These are phyloP conservation scores for Sphaeridia pumilis DNA, from an alignment of 2,888 invertebrate species.

Conservation along the genomic window DNA sequence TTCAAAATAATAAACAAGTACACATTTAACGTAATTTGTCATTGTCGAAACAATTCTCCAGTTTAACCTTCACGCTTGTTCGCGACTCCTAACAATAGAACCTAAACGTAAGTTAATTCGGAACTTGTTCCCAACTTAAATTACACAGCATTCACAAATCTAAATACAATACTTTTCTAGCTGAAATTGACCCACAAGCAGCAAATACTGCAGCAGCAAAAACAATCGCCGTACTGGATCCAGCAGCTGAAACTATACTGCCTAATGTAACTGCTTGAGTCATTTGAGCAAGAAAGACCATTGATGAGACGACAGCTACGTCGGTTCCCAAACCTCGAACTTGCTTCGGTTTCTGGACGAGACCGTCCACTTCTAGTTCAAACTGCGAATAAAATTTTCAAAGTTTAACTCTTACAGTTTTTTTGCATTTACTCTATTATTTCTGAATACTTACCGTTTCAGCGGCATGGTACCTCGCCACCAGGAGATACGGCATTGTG, in stretches of 20 bases:
- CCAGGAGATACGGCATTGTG: conserved; percentile 88
- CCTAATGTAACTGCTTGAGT: conserved; percentile 78
- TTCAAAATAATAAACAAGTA: no score
- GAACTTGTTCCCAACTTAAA: no score
- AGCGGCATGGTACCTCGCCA: conserved; percentile 88
- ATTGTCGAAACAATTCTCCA: no score
- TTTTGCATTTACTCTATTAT: background rate
- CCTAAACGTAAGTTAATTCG: no score
- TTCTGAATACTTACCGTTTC: conserved; percentile 56
- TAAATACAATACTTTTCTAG: conserved; percentile 78
- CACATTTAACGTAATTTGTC: no score
- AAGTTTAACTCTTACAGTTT: background rate
- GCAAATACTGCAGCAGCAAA: conserved; percentile 72
- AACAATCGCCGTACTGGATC: conserved; percentile 80
- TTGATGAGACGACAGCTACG: conserved; percentile 84
- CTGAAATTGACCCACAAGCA: conserved; percentile 69
- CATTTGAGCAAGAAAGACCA: conserved; percentile 93
- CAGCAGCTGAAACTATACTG: conserved; percentile 61
- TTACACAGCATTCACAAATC: conserved; percentile 45
- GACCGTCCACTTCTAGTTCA: conserved; percentile 47
- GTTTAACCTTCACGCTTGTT: no score
- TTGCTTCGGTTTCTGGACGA: conserved; percentile 48
- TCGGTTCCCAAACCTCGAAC: conserved; percentile 89
- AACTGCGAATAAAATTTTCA: conserved; percentile 44
- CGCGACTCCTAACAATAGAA: no score